phyloP scores from a whole-genome alignment of 2,113 vertebrate genomes.

The Saiga tatarica region DNA sequence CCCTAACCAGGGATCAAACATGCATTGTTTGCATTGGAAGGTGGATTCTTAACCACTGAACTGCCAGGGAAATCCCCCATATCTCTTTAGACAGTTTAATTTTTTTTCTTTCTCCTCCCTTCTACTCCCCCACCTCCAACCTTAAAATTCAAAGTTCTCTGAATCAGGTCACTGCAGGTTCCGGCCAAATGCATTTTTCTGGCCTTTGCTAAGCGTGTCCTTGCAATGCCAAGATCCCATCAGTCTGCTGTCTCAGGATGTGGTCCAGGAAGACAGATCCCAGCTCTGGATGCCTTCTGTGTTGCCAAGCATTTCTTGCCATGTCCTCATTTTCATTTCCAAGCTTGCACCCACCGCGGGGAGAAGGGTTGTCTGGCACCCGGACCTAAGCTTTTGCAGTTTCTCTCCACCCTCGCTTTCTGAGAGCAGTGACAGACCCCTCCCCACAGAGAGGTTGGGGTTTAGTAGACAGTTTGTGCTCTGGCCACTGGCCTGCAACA shows the following conservation, averaged over 20 bases:
- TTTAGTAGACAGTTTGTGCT: background rate
- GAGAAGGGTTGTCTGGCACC: background rate
- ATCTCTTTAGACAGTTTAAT: background rate
- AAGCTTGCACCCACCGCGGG: rapidly evolving
- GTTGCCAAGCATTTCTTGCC: background rate
- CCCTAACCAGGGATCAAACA: background rate
- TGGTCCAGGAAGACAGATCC: slow-evolving; percentile 39
- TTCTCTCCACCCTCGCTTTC: background rate
- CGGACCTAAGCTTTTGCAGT: background rate
- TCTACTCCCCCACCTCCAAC: background rate
- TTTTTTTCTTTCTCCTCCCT: background rate
- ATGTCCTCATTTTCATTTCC: background rate
- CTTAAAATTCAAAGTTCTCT: slow-evolving; percentile 40
- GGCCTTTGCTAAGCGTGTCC: slow-evolving; percentile 40
- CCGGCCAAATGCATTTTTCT: slow-evolving; percentile 63
- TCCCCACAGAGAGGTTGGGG: background rate
- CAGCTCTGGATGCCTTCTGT: background rate
- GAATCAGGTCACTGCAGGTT: slow-evolving; percentile 34
- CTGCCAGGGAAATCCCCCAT: background rate
- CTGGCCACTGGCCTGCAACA: background rate
- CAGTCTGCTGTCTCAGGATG: slow-evolving; percentile 18
- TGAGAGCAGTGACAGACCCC: background rate
- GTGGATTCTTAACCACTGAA: background rate
- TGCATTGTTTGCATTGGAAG: background rate
- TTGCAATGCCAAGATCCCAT: background rate